Evolutionary conservation across 1,140 invertebrate genomes (phyloP).

Genomic region (Neoseiulus cucumeris): DNA sequence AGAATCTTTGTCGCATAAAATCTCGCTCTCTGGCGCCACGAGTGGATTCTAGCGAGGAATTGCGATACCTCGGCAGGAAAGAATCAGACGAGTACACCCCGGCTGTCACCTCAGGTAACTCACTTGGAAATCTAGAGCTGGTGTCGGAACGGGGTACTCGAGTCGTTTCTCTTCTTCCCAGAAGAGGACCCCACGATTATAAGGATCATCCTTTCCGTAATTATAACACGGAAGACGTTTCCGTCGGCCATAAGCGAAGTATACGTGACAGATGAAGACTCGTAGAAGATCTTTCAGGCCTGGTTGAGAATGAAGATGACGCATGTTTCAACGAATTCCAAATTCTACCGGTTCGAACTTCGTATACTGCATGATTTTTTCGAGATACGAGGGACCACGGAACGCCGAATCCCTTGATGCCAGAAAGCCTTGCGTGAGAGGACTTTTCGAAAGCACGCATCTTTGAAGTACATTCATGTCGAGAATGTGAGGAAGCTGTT

Average conservation of each 20-base stretch:
- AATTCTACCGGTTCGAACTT: too few species aligned
- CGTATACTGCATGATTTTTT: too few species aligned
- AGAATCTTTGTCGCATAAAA: background rate
- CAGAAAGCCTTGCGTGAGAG: too few species aligned
- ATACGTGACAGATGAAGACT: background rate
- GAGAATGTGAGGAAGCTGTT: too few species aligned
- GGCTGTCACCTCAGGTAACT: too few species aligned
- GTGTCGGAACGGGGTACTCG: background rate
- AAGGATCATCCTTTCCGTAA: background rate
- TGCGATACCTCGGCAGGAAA: background rate
- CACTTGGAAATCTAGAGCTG: background rate
- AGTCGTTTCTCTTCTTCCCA: slow-evolving; percentile 4
- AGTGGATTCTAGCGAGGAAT: background rate
- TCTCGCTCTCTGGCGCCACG: background rate
- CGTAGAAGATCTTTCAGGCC: background rate
- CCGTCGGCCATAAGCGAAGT: background rate
- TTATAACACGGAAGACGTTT: background rate
- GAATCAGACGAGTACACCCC: background rate
- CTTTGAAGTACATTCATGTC: too few species aligned
- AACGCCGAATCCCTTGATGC: too few species aligned
- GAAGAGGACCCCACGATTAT: background rate
- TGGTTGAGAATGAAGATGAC: background rate
- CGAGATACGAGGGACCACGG: too few species aligned
- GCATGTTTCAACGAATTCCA: too few species aligned
- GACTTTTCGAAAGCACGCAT: too few species aligned